Base-by-base conservation (phyloP, 2,113 vertebrate genomes). In the Serilophus lunatus region DNA sequence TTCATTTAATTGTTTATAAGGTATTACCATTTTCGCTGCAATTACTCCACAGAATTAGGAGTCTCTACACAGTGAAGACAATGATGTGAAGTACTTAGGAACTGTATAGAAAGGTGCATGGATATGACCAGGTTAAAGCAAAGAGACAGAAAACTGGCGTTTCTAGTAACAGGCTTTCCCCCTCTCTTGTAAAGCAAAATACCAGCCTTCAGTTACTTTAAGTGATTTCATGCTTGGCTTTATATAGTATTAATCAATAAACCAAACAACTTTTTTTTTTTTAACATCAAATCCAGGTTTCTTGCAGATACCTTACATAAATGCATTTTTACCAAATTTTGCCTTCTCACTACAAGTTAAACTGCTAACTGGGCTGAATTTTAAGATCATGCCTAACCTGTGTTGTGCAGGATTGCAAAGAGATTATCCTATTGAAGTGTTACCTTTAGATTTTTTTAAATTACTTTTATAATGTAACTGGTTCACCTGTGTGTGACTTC, bases 1-100 rank as follows among this genome's bases (percentile, higher is more conserved):
- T 99, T 94, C 99, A 99, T 94, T 98, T 99, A 94, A 99, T 99
- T 59, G 99, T 99, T 83, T 99, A 99, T 96, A 99, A 99, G 99
- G 99, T 99, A 97, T 31, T 28, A 33, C 22, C 26, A 18, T 54
- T 68, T 93, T 90, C 64, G 90, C n/a, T 90, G 35, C 42, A 53
- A 54, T 71, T 78, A 59, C 49, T 88, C 53, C 69, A 33, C 40
- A 44, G 20, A 87, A 77, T 24, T 79, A 33, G 44, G 44, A 54
- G 54, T 83, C 23, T 50, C 2, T 35, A 1, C n/a, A 18, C 60
- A 53, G 2, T 20, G 28, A 83, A 47, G 29, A 36, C 29, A 54
- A 2, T 38, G 17, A 80, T 91, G 70, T 68, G 53, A 71, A 59
- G 36, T 69, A 71, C 26, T 75, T 45, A 29, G 10, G 71, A 65